A percentile compares a stretch with the other conserved stretches of the same genome.
Evolutionary conservation across 1,140 invertebrate genomes (phyloP).

Genomic region (Trichoplusia ni): DNA sequence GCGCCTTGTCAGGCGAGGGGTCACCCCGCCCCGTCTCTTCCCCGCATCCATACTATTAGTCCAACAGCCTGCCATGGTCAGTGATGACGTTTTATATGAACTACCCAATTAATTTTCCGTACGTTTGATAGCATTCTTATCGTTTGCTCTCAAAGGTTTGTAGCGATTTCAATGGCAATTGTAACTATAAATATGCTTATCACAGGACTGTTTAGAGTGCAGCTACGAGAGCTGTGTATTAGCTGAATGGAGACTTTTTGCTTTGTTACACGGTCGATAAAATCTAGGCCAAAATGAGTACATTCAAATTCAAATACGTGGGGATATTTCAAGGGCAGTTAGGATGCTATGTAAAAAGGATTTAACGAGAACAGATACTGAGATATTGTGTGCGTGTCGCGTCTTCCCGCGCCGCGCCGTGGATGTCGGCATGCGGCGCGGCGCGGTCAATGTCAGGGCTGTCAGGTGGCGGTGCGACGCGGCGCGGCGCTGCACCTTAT

Average conservation of each 20-base stretch:
- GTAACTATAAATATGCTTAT: slow-evolving; percentile 31
- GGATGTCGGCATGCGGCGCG: too few species aligned
- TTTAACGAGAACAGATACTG: too few species aligned
- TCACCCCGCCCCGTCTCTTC: background rate
- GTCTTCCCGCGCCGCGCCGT: too few species aligned
- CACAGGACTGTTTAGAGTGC: background rate
- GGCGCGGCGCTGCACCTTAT: too few species aligned
- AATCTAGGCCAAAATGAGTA: background rate
- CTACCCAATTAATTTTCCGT: slow-evolving; percentile 13
- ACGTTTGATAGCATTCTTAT: slow-evolving; percentile 18
- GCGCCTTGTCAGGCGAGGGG: background rate
- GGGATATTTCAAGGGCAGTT: background rate
- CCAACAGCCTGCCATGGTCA: too few species aligned
- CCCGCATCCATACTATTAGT: background rate
- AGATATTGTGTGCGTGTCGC: too few species aligned
- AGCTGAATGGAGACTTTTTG: background rate
- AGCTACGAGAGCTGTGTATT: background rate
- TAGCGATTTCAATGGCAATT: slow-evolving; percentile 17
- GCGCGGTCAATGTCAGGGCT: background rate
- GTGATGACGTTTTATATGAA: background rate
- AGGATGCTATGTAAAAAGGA: background rate
- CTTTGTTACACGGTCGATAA: slow-evolving; percentile 1
- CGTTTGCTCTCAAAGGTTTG: background rate
- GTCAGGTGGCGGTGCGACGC: background rate
- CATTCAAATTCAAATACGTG: background rate